Percentiles rank a stretch among this genome's conserved stretches.
phyloP scores from a whole-genome alignment of 2,888 invertebrate species.

The Linnaemya tessellans region DNA sequence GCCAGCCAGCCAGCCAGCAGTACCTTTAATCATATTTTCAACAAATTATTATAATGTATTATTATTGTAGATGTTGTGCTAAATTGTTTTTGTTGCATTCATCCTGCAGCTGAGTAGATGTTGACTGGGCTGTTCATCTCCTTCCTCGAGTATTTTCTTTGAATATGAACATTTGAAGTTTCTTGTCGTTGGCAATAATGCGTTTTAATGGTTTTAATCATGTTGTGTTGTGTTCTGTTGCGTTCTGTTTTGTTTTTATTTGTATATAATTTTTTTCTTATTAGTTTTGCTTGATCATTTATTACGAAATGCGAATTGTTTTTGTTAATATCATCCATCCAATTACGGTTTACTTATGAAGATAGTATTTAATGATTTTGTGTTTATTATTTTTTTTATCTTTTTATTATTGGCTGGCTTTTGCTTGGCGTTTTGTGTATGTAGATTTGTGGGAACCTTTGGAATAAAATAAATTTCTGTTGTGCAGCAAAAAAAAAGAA shows the following conservation, averaged over 20 bases:
- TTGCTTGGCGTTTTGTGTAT: conserved; percentile 8
- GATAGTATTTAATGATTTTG: conserved; percentile 31
- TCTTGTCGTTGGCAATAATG: conserved; percentile 61
- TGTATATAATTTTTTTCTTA: conserved; percentile 30
- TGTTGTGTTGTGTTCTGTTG: conserved; percentile 14
- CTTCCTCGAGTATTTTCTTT: conserved; percentile 8
- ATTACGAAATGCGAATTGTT: conserved; percentile 61
- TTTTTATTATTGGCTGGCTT: not conserved
- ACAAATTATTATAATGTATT: conserved; percentile 83
- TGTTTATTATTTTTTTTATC: not conserved
- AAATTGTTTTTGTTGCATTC: conserved; percentile 59
- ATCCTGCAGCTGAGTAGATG: conserved; percentile 2
- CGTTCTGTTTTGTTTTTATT: conserved; percentile 1
- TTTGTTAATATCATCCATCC: conserved; percentile 67
- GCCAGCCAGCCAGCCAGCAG: conserved; percentile 45
- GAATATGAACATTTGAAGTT: conserved; percentile 41
- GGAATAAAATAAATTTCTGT: conserved; percentile 40
- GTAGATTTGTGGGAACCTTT: conserved; percentile 59
- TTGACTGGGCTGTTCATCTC: conserved; percentile 3
- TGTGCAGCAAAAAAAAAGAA: too few species aligned
- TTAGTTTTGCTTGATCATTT: conserved; percentile 49
- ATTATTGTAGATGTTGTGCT: conserved; percentile 75
- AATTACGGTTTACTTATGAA: conserved; percentile 56
- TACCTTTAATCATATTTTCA: conserved; percentile 81
- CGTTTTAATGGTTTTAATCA: conserved; percentile 60